Base-by-base conservation (phyloP, 2,888 invertebrate species). In the Elegia similella region DNA sequence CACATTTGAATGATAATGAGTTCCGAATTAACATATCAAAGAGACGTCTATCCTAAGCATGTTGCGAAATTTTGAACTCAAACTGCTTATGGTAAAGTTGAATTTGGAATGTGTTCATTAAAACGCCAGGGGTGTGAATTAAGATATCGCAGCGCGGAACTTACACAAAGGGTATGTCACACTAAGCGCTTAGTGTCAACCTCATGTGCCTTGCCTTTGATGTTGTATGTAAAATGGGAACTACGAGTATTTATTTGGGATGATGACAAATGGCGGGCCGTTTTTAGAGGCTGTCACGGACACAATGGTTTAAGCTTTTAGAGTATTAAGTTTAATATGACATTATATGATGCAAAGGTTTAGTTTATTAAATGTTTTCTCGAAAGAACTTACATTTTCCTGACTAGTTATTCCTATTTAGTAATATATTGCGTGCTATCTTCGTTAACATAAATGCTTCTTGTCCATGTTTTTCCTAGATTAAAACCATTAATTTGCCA, bases 91-190 rank as follows among this genome's bases (percentile, higher is more conserved):
- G 0, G 16, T 74, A 80, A 58, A 64, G 75, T 71, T 53, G 29
- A 62, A 50, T 69, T 67, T 78, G 10, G 53, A 1, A 52, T 64
- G 62, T 15, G 2, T 7, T 0, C 10, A n/a, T 47, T 61, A 66
- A 69, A 78, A 66, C 63, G 78, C 80, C 76, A 82, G 84, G 90
- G 88, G 90, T 90, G 90, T 89, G 88, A 90, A 89, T 89, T 88
- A 88, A 83, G 82, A 86, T 85, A 85, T 85, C 80, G 82, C 80
- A 76, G 82, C 79, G 82, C 79, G 76, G 82, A 80, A 78, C 84
- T 81, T 79, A 78, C 74, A 76, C 74, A 80, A 80, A 77, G 83
- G 85, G 82, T 78, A 81, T 82, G 80, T 82, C 78, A 82, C 84
- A 81, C 80, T 75, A 68, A 79, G 77, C 77, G 84, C 85, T 89